Evolutionary conservation across 2,888 invertebrate genomes (phyloP), one percentile per base, ranked within the genome.

Genomic region (Drosophila koepferae): DNA sequence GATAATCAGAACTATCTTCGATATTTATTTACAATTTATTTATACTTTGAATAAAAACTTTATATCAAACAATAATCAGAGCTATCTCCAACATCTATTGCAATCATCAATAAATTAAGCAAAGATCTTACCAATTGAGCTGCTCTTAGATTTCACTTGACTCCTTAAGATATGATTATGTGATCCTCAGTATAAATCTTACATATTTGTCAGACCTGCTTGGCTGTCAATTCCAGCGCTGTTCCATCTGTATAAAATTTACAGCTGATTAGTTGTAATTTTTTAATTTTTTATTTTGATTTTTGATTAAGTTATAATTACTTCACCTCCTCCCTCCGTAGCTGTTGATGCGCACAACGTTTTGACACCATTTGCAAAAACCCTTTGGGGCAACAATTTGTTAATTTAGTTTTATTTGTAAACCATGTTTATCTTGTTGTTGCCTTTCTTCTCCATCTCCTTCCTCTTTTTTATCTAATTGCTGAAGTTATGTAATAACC

Each of bases 401-500:
- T 56, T 73, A 64, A 74, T 82, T 81, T 68, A 70, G 58, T 65
- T 68, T 67, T 67, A 56, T 56, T 64, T 70, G 68, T 63, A 48
- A 70, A 77, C 48, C 55, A 9, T 53, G 20, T 20, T 20, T 36
- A 34, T 31, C 2, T 51, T 20, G 51, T 36, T 36, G 20, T 51
- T 51, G 18, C 34, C 10, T 20, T 28, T 40, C 18, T 36, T 66
- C 49, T 18, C 6, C 31, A 12, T 10, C 49, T n/a, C 2, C 36
- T 4, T 38, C 38, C n/a, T n/a, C 20, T 62, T 63, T 64, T 49
- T 48, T 65, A 54, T 54, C 43, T 51, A 48, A 68, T 75, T 61
- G 69, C 66, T 31, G 9, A 12, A 14, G 64, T 83, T 76, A 74
- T 56, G 88, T 65, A 84, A 84, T 63, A 67, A 63, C 54, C 61